These are phyloP conservation scores for Elgonia sp. DNA, from an alignment of 2,888 invertebrate genomes.

Conservation along the genomic window DNA sequence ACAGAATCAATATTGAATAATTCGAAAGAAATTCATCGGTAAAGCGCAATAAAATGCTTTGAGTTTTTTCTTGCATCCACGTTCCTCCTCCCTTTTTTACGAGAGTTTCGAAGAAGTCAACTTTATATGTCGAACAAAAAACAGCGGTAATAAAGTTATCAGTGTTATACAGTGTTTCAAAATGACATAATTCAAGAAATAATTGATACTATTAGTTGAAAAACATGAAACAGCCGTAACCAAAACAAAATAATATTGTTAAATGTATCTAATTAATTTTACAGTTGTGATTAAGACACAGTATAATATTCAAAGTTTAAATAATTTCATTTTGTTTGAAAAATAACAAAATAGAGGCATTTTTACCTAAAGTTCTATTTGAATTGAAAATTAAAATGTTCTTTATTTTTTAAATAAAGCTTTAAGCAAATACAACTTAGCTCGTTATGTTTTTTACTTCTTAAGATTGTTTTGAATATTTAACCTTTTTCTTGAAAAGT, in stretches of 20 bases:
- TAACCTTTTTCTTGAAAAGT: too few species aligned
- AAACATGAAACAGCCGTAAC: slow-evolving; percentile 11
- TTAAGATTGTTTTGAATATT: too few species aligned
- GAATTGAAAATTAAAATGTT: too few species aligned
- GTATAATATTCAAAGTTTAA: too few species aligned
- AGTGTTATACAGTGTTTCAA: slow-evolving; percentile 13
- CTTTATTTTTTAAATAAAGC: too few species aligned
- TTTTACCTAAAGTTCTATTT: too few species aligned
- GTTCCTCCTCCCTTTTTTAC: background rate
- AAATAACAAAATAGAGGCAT: too few species aligned
- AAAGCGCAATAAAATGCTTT: slow-evolving; percentile 5
- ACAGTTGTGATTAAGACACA: background rate
- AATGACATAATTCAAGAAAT: slow-evolving; percentile 27
- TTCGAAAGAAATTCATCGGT: slow-evolving; percentile 38
- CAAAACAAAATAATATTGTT: too few species aligned
- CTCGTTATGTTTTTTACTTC: too few species aligned
- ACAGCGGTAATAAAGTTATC: background rate
- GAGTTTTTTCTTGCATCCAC: background rate
- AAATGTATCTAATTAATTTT: background rate
- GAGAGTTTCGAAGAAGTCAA: slow-evolving; percentile 4
- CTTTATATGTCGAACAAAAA: slow-evolving; percentile 10
- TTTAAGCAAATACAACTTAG: too few species aligned
- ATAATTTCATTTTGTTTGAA: too few species aligned
- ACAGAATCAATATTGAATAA: slow-evolving; percentile 34
- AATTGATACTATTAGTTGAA: slow-evolving; percentile 25